phyloP scores from a whole-genome alignment of 37 sponge, comb jelly and placozoan species.

The Beroe ovata region DNA sequence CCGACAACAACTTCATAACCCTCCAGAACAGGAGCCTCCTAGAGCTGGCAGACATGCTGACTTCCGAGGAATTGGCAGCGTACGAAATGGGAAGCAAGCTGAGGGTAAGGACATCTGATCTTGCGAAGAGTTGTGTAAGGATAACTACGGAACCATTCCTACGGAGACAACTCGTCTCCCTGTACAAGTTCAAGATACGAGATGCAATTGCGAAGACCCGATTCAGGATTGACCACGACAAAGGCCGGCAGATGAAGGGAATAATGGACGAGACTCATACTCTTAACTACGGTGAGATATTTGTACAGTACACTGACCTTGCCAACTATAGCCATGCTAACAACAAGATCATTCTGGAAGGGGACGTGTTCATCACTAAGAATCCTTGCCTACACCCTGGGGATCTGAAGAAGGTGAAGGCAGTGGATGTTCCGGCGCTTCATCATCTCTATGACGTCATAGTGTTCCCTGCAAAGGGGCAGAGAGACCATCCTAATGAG shows the following conservation, averaged over 20 bases:
- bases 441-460: slow-evolving; percentile 43
- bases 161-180: slow-evolving; percentile 49
- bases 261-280: slow-evolving; percentile 69
- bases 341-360: background rate
- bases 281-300: slow-evolving; percentile 68
- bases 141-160: slow-evolving; percentile 60
- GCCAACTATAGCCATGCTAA: background rate
- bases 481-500: slow-evolving; percentile 62
- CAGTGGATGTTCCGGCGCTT: slow-evolving; percentile 44
- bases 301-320: slow-evolving; percentile 62
- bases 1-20: slow-evolving; percentile 58
- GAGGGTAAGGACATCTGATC: slow-evolving; percentile 16
- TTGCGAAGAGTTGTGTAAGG: background rate
- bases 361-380: slow-evolving; percentile 64
- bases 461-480: slow-evolving; percentile 68
- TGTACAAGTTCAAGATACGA: slow-evolving; percentile 59
- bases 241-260: slow-evolving; percentile 68
- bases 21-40: slow-evolving; percentile 62
- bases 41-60: slow-evolving; percentile 65
- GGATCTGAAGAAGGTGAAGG: slow-evolving; percentile 27
- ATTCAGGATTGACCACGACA: slow-evolving; percentile 25
- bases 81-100: slow-evolving; percentile 35
- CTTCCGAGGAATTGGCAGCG: background rate
- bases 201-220: slow-evolving; percentile 57
- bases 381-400: slow-evolving; percentile 60